A percentile compares a stretch with the other conserved stretches of the same genome.
Evolutionary conservation across 2,113 vertebrate genomes (phyloP).

Genomic region (Cavia aperea): DNA sequence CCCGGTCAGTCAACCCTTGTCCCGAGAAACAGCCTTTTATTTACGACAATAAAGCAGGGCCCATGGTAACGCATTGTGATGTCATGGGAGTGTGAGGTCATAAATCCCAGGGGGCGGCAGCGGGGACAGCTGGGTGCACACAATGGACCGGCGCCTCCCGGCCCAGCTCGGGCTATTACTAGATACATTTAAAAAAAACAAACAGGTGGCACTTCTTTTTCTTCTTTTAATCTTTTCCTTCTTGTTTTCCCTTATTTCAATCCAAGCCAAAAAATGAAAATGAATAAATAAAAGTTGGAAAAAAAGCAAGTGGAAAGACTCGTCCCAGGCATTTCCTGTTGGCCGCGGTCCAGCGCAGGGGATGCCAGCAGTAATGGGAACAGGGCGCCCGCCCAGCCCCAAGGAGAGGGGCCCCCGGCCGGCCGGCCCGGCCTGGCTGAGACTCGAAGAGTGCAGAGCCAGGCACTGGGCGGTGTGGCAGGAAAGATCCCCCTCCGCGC

Average conservation of each 20-base stretch:
- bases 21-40: slow-evolving; percentile 52
- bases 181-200: no score
- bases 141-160: background rate
- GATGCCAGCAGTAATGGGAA: slow-evolving; percentile 66
- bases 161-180: no score
- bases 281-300: slow-evolving; percentile 65
- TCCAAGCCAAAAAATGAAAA: slow-evolving; percentile 10
- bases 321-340: slow-evolving; percentile 80
- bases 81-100: slow-evolving; percentile 78
- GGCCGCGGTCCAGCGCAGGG: slow-evolving; percentile 71
- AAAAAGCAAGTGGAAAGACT: slow-evolving; percentile 68
- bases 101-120: slow-evolving; percentile 70
- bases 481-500: background rate
- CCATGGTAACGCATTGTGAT: slow-evolving; percentile 72
- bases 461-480: background rate
- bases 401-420: background rate
- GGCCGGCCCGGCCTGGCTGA: background rate
- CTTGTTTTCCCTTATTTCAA: background rate
- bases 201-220: background rate
- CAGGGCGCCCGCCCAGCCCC: background rate
- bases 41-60: slow-evolving; percentile 68
- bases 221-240: background rate
- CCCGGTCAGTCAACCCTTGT: background rate
- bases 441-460: slow-evolving; percentile 8
- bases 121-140: background rate